Base-by-base conservation (phyloP, 2,888 invertebrate genomes). In the Chesias legatella region DNA sequence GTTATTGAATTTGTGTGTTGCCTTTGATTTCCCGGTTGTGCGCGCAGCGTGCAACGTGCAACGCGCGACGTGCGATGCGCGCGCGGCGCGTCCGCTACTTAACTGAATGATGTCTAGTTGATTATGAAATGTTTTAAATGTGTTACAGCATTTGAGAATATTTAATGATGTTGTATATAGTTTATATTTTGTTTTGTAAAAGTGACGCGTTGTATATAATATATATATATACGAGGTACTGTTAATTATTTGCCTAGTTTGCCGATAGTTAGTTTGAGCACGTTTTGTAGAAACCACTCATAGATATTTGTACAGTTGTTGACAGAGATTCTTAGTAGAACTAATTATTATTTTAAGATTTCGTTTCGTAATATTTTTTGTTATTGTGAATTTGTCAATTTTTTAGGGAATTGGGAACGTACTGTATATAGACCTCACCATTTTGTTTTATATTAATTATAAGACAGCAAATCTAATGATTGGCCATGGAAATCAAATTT, bases 321-420 rank as follows among this genome's bases (percentile, higher is more conserved):
- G 73, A 77, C 76, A 71, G 79, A 83, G 78, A 84, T 83, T 84
- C 71, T 76, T 83, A 85, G 77, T 76, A 80, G 78, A 84, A 82
- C 79, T 74, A 76, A 79, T 80, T 84, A 80, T 17, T 17, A 77
- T 80, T 82, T 78, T 79, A 84, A 74, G 74, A 67, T 74, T 81
- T 81, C 68, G 76, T 79, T 84, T 83, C 76, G n/a, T 75, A 70
- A 77, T 66, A 65, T 71, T 74, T 78, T 88, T 91, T 91, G 86
- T 90, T 91, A 89, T 79, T 90, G 90, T 90, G 90, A 90, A 90
- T 90, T 90, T 90, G 91, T 91, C 91, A 91, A 91, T 91, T 91
- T 91, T 91, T 90, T 91, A 91, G 91, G 91, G 90, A 91, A 91
- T 90, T 89, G 91, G 91, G 90, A 90, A 90, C 81, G 90, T 91